Percentiles rank a stretch among this genome's conserved stretches.
Conservation (phyloP, 2,113 vertebrate species). For the Colossoma macropomum region DNA sequence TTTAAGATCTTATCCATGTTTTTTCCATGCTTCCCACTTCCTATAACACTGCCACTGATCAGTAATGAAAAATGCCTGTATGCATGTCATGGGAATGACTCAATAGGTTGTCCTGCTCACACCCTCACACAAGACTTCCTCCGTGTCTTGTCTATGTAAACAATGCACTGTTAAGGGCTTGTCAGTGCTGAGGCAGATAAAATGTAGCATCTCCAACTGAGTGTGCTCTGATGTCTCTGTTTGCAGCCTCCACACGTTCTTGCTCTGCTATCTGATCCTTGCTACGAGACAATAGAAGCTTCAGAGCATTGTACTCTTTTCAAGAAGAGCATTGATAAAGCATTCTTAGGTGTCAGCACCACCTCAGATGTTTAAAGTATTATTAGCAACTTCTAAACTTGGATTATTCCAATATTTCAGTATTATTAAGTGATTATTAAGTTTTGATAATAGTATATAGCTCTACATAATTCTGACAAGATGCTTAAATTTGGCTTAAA, state of each 20-base stretch:
- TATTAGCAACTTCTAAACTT: background rate
- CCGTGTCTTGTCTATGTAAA: conserved; percentile 44
- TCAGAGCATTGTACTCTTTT: conserved; percentile 26
- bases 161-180: conserved; percentile 31
- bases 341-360: background rate
- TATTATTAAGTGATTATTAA: background rate
- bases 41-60: conserved; percentile 11
- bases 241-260: conserved; percentile 41
- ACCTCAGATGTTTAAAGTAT: background rate
- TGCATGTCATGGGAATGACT: conserved; percentile 24
- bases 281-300: conserved; percentile 42
- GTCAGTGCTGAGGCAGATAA: conserved; percentile 51
- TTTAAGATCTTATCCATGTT: conserved; percentile 10
- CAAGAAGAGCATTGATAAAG: conserved; percentile 15
- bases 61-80: conserved; percentile 5
- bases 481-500: too few relatives aligned
- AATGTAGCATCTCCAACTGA: conserved; percentile 39
- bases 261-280: conserved; percentile 41
- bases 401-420: background rate
- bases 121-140: conserved; percentile 26
- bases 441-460: background rate
- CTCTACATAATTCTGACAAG: too few relatives aligned
- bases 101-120: background rate
- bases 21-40: background rate
- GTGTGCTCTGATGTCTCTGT: conserved; percentile 46